Evolutionary conservation across 2,888 invertebrate species (phyloP), one percentile per base, ranked within the genome.

Genomic region (Hydropsyche betteni): DNA sequence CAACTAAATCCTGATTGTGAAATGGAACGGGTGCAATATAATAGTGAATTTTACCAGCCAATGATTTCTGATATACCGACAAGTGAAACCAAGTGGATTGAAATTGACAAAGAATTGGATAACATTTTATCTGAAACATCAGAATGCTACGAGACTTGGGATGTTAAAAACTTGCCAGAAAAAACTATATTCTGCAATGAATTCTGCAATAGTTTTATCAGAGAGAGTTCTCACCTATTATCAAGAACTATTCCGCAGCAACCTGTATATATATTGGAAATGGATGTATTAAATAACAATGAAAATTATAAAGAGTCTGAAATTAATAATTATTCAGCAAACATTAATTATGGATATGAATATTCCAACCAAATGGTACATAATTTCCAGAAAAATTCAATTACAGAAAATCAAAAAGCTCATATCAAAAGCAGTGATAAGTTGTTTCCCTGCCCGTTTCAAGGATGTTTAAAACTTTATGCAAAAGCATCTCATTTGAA

Each of bases 401-500:
- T 44, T 10, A 2, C 6, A 8, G 10, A 16, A 8, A 16, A 10
- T 33, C 58, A 68, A 55, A 51, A 61, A 14, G 61, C 61, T 24
- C 24, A 24, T 24, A 33, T 64, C 6, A 33, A 16, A 5, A 82
- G 84, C 53, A 83, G 89, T 81, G 84, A 89, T 82, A 89, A 89
- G 80, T 87, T 88, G 81, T 94, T 89, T 85, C 90, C 89, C 79
- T 94, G 91, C 84, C 91, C 91, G 0, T 92, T 91, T 80, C 87
- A 88, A 4, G 90, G 90, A 70, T 95, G 95, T 81, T 89, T 90
- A 24, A 94, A 96, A 86, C 87, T 94, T 2, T 97, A 97, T 81
- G 94, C 95, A 50, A 97, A 97, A 83, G 93, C 95, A 1, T 96
- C 96, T 0, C 96, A 97, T 83, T 88, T 97, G 55, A 94, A 96